Conservation (phyloP, 2,888 invertebrate species). For the Nymphalis c-album region DNA sequence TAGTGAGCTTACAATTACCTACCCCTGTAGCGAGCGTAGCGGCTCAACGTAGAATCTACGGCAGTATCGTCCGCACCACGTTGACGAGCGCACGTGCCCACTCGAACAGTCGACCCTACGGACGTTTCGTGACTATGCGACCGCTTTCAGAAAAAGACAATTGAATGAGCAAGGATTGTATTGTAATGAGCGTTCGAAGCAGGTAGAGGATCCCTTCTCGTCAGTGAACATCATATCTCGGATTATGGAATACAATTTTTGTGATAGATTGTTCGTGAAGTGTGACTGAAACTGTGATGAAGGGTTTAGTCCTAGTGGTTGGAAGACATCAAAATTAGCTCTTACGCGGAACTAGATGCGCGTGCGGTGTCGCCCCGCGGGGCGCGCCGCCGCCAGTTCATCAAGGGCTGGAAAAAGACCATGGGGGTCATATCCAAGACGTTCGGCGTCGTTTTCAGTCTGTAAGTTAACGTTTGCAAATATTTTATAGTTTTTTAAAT, state of each 20-base stretch:
- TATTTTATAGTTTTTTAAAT: neutral
- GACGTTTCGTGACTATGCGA: slow-evolving; percentile 51
- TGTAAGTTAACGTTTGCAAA: slow-evolving; percentile 81
- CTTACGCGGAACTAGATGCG: slow-evolving; percentile 69
- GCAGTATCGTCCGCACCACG: slow-evolving; percentile 62
- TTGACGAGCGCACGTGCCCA: slow-evolving; percentile 54
- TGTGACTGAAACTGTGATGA: slow-evolving; percentile 62
- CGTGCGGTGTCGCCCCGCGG: slow-evolving; percentile 73
- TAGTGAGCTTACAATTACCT: slow-evolving; percentile 65
- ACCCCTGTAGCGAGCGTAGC: slow-evolving; percentile 70
- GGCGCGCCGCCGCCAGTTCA: slow-evolving; percentile 77
- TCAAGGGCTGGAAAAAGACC: slow-evolving; percentile 79
- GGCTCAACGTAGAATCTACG: slow-evolving; percentile 50
- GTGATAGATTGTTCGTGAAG: slow-evolving; percentile 54
- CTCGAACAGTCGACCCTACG: neutral
- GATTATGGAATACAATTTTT: slow-evolving; percentile 27
- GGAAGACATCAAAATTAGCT: slow-evolving; percentile 72
- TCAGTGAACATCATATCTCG: slow-evolving; percentile 13
- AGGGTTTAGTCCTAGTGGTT: slow-evolving; percentile 47
- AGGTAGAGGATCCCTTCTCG: slow-evolving; percentile 21
- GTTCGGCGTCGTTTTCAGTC: slow-evolving; percentile 89
- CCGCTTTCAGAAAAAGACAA: slow-evolving; percentile 59
- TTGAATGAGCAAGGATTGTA: slow-evolving; percentile 19
- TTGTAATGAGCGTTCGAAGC: slow-evolving; percentile 28
- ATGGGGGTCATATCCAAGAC: slow-evolving; percentile 91